Evolutionary conservation across 2,888 invertebrate genomes (phyloP), one percentile per base, ranked within the genome.

Genomic region (Hemithea aestivaria): DNA sequence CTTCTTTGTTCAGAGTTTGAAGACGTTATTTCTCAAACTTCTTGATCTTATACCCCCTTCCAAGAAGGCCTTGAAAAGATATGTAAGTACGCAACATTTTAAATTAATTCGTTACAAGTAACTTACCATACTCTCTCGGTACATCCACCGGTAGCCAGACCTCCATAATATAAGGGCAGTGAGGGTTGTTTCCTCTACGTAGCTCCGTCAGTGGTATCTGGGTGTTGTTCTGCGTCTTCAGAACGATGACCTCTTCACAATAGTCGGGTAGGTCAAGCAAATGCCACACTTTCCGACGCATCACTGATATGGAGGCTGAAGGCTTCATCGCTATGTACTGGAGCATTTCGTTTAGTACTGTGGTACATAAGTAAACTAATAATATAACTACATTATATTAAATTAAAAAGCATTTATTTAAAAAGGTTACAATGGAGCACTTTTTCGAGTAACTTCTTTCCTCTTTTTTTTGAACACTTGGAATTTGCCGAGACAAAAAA

Each of bases 221-320:
- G 4, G 51, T 49, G 6, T 72, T 70, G 3, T 56, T 56, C 12
- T 54, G 57, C 0, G 67, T 58, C 45, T 79, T 83, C 9, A 87
- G 59, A 20, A 82, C 54, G 26, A 87, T 82, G 6, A 79, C 47
- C 54, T 87, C 85, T 23, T 87, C 84, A 39, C 84, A 84, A 39
- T 68, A 87, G 52, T 87, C 85, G 0, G 85, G 85, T 11, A 87
- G 49, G 10, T 84, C 70, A 6, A 87, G 66, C 6, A 87, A 55
- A 46, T 81, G 62, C 85, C 85, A 87, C 4, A 87, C 58, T 61
- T 87, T 87, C 31, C 78, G 75, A 1, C 85, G 71, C 0, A 87
- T 57, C n/a, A 66, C 59, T 1, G 66, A 72, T 41, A 79, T 61
- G 0, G 85, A 83, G 0, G 83, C 74, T 1, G 55, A 56, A 0